These are phyloP conservation scores for Crocallis elinguaria DNA, from an alignment of 2,888 invertebrate genomes.

Conservation along the genomic window DNA sequence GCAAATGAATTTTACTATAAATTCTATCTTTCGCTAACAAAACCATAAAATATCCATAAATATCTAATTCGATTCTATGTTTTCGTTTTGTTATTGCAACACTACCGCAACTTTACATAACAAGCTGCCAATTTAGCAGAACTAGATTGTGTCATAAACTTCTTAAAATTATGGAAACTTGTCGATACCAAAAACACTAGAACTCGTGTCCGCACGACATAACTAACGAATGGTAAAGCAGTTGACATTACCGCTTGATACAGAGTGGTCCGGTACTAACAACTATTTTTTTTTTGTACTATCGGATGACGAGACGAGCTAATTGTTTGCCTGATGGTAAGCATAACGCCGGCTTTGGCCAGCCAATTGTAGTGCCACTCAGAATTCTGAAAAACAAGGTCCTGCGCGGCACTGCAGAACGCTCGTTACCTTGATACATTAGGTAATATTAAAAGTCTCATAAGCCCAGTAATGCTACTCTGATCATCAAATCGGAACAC, in stretches of 20 bases:
- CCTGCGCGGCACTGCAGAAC: too few species aligned
- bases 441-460: too few species aligned
- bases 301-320: too few species aligned
- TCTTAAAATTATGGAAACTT: constrained; percentile 1
- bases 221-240: neutral
- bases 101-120: constrained; percentile 3
- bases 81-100: neutral
- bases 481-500: too few species aligned
- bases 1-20: neutral
- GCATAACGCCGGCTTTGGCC: too few species aligned
- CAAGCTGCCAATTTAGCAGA: neutral
- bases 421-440: too few species aligned
- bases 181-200: neutral
- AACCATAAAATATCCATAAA: neutral
- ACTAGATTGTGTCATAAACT: neutral
- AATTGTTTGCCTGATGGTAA: too few species aligned
- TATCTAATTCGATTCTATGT: neutral
- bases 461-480: too few species aligned
- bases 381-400: too few species aligned
- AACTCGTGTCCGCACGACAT: neutral
- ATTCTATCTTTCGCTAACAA: neutral
- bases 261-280: neutral
- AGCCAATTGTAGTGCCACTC: too few species aligned
- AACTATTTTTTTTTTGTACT: too few species aligned
- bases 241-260: neutral